Base-by-base conservation (phyloP, 2,888 invertebrate genomes). In the Drosophila imparisetae region DNA sequence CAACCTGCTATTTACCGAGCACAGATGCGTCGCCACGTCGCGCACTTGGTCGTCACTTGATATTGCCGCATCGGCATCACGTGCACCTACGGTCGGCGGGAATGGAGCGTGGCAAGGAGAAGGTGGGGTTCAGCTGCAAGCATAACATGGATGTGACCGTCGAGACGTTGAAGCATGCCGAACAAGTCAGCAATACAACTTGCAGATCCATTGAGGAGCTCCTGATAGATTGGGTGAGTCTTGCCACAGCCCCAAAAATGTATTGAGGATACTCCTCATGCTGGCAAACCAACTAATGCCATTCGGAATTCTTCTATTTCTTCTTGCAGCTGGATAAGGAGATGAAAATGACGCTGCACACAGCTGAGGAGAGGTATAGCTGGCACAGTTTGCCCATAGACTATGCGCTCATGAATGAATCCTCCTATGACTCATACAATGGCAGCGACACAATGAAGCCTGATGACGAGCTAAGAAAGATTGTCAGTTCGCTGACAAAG, bases 21-120 rank as follows among this genome's bases (percentile, higher is more conserved):
- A 62, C 63, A 2, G 18, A 18, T 4, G 84, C 81, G 6, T 42
- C 57, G 38, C 88, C 85, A 7, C 81, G 86, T 1, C 72, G 64
- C 2, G 40, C 59, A 15, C n/a, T 34, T 3, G 88, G 88, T 2
- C 55, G 59, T 0, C 70, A 69, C 5, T 52, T 86, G 6, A 78
- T 83, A 29, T 48, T 81, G 64, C 65, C 72, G 4, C 84, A 77
- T 53, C 86, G 55, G n/a, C 90, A 90, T 78, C 89, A 90, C 71
- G 73, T 90, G 34, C 89, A 90, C 54, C 74, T 75, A 40, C 80
- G 91, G 29, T 85, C 91, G 13, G 85, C 75, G 3, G 79, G 64
- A 1, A 45, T 50, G 50, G 69, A 54, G 34, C 36, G 40, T 1
- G 10, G 21, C 53, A 36, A 15, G 7, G 29, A 30, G 27, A 49